Evolutionary conservation across 2,113 vertebrate genomes (phyloP).

Genomic region (Tautogolabrus adspersus): DNA sequence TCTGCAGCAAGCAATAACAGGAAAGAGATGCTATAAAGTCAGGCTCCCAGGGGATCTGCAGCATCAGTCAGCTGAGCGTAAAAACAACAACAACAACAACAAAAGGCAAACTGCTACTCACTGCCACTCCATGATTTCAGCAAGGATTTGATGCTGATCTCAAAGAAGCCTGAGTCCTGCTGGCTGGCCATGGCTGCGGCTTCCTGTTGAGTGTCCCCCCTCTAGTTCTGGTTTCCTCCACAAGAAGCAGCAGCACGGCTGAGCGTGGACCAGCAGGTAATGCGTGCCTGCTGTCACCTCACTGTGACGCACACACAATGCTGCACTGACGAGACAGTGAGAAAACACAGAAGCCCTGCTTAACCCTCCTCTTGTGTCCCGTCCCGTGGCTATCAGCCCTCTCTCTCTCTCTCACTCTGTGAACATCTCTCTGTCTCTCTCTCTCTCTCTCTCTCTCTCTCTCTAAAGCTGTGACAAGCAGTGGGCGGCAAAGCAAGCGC

Average conservation of each 20-base stretch:
- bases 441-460: conserved; percentile 54
- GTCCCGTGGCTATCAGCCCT: conserved; percentile 82
- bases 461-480: conserved; percentile 77
- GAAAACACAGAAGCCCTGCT: conserved; percentile 83
- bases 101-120: conserved; percentile 85
- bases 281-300: conserved; percentile 86
- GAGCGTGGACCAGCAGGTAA: conserved; percentile 82
- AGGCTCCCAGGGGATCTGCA: conserved; percentile 24
- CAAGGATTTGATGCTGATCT: conserved; percentile 99
- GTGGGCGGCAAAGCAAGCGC: conserved; percentile 76
- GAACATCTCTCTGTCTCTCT: conserved; percentile 53
- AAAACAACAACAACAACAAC: conserved; percentile 57
- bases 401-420: conserved; percentile 49
- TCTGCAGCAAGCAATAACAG: conserved; percentile 15
- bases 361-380: conserved; percentile 79
- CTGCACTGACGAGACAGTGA: conserved; percentile 82
- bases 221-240: conserved; percentile 52
- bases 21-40: conserved; percentile 28
- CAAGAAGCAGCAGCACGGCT: conserved; percentile 51
- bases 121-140: conserved; percentile 98
- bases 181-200: conserved; percentile 95
- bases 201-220: conserved; percentile 65
- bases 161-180: conserved; percentile 99
- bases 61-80: conserved; percentile 27
- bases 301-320: conserved; percentile 86